These are phyloP conservation scores for Dolichotis patagonum DNA, from an alignment of 2,113 vertebrate genomes.

Conservation along the genomic window DNA sequence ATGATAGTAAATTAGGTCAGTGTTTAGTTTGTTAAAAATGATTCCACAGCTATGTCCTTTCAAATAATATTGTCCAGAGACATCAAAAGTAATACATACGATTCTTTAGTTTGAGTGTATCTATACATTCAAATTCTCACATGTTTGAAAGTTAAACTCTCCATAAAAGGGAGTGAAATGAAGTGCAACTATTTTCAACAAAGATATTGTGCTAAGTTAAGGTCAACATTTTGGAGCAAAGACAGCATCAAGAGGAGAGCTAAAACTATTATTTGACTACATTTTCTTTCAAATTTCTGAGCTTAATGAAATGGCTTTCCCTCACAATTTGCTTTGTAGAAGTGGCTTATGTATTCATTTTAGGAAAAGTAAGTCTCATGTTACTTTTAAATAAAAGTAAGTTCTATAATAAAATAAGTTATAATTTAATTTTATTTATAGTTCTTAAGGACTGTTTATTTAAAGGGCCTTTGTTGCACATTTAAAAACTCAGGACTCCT, in stretches of 20 bases:
- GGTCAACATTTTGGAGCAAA: background rate
- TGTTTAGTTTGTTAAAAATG: conserved; percentile 50
- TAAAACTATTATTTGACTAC: background rate
- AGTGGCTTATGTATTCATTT: conserved; percentile 44
- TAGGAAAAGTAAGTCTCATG: conserved; percentile 6
- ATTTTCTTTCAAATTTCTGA: conserved; percentile 49
- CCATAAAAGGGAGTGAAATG: conserved; percentile 9
- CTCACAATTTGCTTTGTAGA: conserved; percentile 34
- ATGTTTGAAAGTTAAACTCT: conserved; percentile 30
- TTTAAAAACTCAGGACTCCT: conserved; percentile 37
- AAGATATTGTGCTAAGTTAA: background rate
- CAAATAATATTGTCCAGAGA: conserved; percentile 32
- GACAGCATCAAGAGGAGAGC: background rate
- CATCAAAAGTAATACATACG: background rate
- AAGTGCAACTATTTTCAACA: conserved; percentile 14
- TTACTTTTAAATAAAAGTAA: background rate
- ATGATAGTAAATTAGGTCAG: conserved; percentile 48
- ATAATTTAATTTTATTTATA: conserved; percentile 41
- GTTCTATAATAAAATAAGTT: background rate
- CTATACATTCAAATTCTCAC: conserved; percentile 12
- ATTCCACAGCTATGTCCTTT: conserved; percentile 36
- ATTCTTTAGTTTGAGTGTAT: background rate
- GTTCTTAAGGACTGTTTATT: background rate
- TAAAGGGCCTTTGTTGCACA: background rate
- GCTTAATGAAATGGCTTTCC: conserved; percentile 52